A percentile compares a stretch with the other conserved stretches of the same genome.
Evolutionary conservation across 2,113 vertebrate species (phyloP).

Genomic region (Phocoena phocoena): DNA sequence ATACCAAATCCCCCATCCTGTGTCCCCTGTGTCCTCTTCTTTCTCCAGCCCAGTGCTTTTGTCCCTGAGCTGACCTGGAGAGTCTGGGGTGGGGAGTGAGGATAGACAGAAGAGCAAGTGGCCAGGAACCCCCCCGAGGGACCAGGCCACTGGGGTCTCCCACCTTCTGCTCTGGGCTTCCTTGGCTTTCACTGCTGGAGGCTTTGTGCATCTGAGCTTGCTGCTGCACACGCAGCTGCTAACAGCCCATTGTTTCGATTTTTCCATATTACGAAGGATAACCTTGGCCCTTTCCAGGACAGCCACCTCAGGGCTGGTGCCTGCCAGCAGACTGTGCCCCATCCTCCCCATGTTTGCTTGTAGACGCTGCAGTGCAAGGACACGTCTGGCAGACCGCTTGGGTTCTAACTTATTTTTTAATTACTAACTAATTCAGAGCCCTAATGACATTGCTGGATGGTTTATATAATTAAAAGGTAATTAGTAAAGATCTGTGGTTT

Average conservation of each 20-base stretch:
- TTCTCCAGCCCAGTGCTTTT: neutral
- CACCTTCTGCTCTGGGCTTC: neutral
- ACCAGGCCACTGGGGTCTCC: neutral
- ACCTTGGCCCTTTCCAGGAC: neutral
- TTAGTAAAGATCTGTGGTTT: neutral
- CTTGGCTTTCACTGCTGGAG: neutral
- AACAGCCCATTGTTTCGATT: neutral
- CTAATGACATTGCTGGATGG: neutral
- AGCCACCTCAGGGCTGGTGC: neutral
- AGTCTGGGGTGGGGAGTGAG: neutral
- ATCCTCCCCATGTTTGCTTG: no score
- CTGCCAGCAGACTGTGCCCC: neutral
- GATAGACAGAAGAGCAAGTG: neutral
- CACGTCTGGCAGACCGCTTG: neutral
- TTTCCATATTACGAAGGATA: neutral
- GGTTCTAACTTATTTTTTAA: neutral
- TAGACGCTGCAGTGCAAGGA: neutral
- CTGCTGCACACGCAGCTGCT: neutral
- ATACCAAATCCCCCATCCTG: no score
- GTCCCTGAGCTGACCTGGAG: no score
- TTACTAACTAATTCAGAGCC: neutral
- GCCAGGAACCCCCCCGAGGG: neutral
- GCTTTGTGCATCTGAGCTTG: neutral
- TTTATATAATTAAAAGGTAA: neutral
- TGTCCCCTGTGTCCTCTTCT: neutral